A percentile compares a stretch with the other conserved stretches of the same genome.
Conservation (phyloP, 1,140 invertebrate species). For the Argopecten irradians region DNA sequence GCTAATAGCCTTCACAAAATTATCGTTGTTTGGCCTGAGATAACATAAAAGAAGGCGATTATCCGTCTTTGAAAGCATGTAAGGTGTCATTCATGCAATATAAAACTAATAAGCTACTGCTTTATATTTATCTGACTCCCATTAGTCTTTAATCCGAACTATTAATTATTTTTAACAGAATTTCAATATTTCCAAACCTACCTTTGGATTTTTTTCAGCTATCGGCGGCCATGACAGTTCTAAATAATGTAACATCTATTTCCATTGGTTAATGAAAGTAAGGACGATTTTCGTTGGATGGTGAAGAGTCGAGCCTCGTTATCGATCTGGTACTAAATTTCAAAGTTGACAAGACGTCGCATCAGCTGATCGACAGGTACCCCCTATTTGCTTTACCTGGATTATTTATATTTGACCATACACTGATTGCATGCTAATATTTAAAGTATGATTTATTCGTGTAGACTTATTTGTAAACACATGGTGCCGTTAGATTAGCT, state of each 20-base stretch:
- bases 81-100: too few species aligned
- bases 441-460: too few species aligned
- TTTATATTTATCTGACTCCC: too few species aligned
- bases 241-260: not conserved
- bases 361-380: not conserved
- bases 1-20: too few species aligned
- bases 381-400: not conserved
- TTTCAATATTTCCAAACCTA: not conserved
- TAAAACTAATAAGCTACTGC: too few species aligned
- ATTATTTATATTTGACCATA: not conserved
- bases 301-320: not conserved
- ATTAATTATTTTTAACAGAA: not conserved
- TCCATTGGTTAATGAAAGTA: not conserved
- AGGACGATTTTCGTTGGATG: not conserved
- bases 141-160: too few species aligned
- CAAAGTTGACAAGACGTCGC: not conserved
- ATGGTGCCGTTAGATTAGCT: too few species aligned
- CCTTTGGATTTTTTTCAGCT: not conserved
- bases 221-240: not conserved
- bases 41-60: too few species aligned
- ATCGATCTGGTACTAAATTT: not conserved
- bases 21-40: too few species aligned
- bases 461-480: too few species aligned
- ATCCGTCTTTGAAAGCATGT: too few species aligned
- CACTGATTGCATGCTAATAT: too few species aligned